Base-by-base conservation (phyloP, 23 tunicate species). In the Trididemnum miniatum region DNA sequence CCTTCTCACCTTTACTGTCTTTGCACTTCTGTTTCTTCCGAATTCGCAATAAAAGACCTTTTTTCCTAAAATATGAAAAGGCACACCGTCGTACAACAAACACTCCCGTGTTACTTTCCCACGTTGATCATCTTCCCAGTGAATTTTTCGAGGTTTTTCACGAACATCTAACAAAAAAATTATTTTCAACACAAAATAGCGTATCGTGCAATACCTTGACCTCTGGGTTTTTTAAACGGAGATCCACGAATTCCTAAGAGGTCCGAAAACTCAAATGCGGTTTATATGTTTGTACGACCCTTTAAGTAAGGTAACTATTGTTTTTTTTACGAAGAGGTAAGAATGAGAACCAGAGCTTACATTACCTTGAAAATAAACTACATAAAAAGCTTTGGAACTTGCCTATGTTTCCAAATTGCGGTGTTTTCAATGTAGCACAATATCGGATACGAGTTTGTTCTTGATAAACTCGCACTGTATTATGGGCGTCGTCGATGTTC, bases 41-140 rank as follows among this genome's bases (percentile, higher is more conserved):
- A 39, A 49, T 40, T 74, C 79, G 34, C 79, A 74, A 59, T 20
- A 39, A 74, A 74, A 74, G 1, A 74, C 59, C 31, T 74, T 74
- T 29, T 74, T 74, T 40, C 79, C 79, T 1, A 74, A 29, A 24
- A 74, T 74, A 49, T 74, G 60, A 24, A 74, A 74, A 2, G 79
- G 79, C n/a, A 74, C 79, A 40, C 79, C 59, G 59, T 74, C 79
- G 34, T 39, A 74, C 18, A 74, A 31, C 5, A 74, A 29, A 40
- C 79, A 74, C 28, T 74, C 79, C 5, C 79, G 59, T 5, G 59
- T 74, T 9, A 74, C 79, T 24, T 74, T 74, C 12, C 31, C 59
- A 36, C 38, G 37, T 26, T 74, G 79, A n/a, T 40, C 60, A 28
- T 74, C 79, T 40, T 74, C 79, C 79, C 79, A 74, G 38, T 20